Conservation (phyloP, 2,888 invertebrate genomes). For the Tetrapedia diversipes region DNA sequence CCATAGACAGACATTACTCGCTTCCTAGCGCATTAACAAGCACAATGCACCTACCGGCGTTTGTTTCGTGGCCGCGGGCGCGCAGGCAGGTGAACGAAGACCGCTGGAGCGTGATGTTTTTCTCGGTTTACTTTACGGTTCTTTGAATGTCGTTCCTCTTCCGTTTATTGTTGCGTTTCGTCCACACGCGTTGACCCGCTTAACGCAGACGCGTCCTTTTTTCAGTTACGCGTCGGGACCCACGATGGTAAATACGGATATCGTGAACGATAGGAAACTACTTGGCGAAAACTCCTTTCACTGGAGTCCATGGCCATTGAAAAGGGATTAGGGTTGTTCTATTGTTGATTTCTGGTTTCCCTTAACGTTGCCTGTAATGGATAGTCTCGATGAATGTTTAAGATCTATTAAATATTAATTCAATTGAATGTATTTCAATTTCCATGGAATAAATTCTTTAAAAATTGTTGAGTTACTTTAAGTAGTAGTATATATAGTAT, state of each 20-base stretch:
- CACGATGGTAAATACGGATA: neutral
- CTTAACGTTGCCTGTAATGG: no score
- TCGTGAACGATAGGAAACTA: neutral
- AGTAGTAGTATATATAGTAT: no score
- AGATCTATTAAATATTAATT: no score
- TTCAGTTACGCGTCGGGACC: constrained; percentile 15
- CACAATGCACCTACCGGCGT: constrained; percentile 60
- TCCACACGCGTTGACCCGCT: constrained; percentile 49
- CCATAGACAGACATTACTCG: constrained; percentile 57
- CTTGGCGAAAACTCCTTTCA: neutral
- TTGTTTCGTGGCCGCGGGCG: constrained; percentile 52
- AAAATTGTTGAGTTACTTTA: no score
- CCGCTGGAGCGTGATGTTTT: constrained; percentile 60
- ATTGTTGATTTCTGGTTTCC: no score
- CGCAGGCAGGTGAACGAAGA: constrained; percentile 64
- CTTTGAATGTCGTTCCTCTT: constrained; percentile 64
- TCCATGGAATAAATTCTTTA: no score
- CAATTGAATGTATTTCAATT: no score
- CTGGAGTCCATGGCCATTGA: neutral
- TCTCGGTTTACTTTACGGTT: constrained; percentile 64
- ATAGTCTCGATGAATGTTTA: no score
- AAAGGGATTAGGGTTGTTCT: constrained; percentile 11
- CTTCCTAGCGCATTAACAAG: constrained; percentile 63
- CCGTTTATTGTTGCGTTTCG: constrained; percentile 61
- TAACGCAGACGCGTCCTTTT: constrained; percentile 29